Conservation (phyloP, 1,140 invertebrate genomes). For the Tribolium castaneum region DNA sequence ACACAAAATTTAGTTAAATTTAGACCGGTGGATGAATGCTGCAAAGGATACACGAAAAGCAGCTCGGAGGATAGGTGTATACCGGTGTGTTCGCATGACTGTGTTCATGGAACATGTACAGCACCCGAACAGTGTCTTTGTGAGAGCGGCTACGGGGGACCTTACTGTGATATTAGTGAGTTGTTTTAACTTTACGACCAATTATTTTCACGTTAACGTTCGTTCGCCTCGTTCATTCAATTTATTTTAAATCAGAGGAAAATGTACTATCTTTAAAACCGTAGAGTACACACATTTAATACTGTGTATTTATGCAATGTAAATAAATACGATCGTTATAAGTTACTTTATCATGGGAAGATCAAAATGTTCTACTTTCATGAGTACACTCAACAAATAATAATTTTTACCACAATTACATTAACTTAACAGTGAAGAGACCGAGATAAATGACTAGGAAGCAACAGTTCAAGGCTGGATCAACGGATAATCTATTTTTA, state of each 20-base stretch:
- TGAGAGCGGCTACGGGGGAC: slow-evolving; percentile 87
- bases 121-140: slow-evolving; percentile 90
- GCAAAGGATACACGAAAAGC: slow-evolving; percentile 80
- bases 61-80: slow-evolving; percentile 73
- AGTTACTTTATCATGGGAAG: background rate
- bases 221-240: background rate
- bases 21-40: slow-evolving; percentile 84
- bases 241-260: background rate
- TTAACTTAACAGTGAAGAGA: background rate
- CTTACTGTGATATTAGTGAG: slow-evolving; percentile 89
- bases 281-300: background rate
- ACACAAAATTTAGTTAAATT: slow-evolving; percentile 78
- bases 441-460: no score
- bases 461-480: no score
- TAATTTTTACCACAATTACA: background rate
- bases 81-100: slow-evolving; percentile 83
- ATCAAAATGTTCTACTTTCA: background rate
- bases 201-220: background rate
- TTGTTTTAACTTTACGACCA: slow-evolving; percentile 53
- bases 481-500: no score
- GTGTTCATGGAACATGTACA: slow-evolving; percentile 85
- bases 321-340: background rate
- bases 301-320: background rate
- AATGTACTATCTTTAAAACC: background rate
- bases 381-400: background rate